These are phyloP conservation scores for Lithophane ornitopus DNA, from an alignment of 2,888 invertebrate genomes.

Conservation along the genomic window DNA sequence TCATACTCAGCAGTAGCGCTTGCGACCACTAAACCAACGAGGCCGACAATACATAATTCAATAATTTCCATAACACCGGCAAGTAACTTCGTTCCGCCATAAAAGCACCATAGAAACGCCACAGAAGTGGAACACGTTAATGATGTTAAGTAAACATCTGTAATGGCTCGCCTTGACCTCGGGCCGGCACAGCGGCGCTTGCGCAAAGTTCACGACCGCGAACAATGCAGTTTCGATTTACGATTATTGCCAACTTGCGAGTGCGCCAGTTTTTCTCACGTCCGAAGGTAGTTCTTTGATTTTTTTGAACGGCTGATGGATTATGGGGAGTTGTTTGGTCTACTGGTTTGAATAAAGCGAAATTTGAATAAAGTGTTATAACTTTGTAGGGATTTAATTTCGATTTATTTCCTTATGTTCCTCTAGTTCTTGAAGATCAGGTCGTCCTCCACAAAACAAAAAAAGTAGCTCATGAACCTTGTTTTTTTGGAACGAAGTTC, in stretches of 20 bases:
- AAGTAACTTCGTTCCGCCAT: constrained; percentile 2
- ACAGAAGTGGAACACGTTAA: constrained; percentile 56
- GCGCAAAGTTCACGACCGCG: constrained; percentile 71
- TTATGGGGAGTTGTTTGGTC: constrained; percentile 20
- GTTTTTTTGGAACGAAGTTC: no score
- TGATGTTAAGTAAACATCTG: constrained; percentile 59
- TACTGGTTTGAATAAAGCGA: background rate
- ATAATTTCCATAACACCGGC: background rate
- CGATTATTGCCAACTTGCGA: constrained; percentile 47
- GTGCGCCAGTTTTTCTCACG: constrained; percentile 54
- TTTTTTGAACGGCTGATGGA: constrained; percentile 17
- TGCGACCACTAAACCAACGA: background rate
- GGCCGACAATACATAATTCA: background rate
- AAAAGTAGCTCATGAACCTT: background rate
- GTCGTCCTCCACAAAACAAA: background rate
- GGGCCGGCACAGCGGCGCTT: constrained; percentile 41
- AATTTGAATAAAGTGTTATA: background rate
- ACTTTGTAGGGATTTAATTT: background rate
- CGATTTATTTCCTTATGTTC: background rate
- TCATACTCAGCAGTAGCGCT: background rate
- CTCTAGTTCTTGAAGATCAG: background rate
- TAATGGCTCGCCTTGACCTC: constrained; percentile 66
- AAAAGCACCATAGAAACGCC: constrained; percentile 9
- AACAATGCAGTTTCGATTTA: constrained; percentile 65
- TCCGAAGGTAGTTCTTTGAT: constrained; percentile 18